Evolutionary conservation across 1,140 invertebrate species (phyloP).

Genomic region (Dreissena polymorpha): DNA sequence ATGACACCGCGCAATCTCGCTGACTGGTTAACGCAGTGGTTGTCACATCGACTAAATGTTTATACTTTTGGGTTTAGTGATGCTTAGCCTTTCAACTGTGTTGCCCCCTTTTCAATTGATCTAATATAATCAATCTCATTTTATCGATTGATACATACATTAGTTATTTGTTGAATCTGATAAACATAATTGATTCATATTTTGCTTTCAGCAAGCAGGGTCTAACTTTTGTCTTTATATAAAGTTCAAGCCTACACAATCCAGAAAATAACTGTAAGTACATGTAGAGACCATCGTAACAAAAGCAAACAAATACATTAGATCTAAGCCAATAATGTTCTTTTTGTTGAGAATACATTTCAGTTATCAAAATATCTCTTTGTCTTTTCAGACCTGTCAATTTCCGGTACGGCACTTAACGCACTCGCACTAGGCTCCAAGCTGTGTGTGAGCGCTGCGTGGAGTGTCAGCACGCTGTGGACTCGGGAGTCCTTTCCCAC

Average conservation of each 20-base stretch:
- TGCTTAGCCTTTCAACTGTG: neutral
- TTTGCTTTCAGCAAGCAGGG: too few relatives aligned
- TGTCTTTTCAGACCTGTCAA: constrained; percentile 8
- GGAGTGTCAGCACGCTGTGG: constrained; percentile 26
- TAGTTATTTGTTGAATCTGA: too few relatives aligned
- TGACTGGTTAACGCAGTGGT: neutral
- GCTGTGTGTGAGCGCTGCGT: constrained; percentile 22
- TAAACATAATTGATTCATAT: too few relatives aligned
- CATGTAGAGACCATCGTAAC: too few relatives aligned
- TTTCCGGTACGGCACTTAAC: constrained; percentile 10
- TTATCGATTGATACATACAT: too few relatives aligned
- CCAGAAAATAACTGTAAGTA: too few relatives aligned
- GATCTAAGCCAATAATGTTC: too few relatives aligned
- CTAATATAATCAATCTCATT: too few relatives aligned
- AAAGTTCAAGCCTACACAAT: too few relatives aligned
- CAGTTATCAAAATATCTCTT: neutral
- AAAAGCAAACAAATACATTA: too few relatives aligned
- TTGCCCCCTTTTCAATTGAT: neutral
- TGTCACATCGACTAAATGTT: neutral
- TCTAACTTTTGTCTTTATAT: too few relatives aligned
- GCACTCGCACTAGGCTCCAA: constrained; percentile 15
- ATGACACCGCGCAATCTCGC: neutral
- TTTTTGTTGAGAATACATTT: neutral
- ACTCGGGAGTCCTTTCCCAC: constrained; percentile 31
- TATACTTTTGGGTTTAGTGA: neutral